Conservation (phyloP, 2,113 vertebrate genomes). For the Hucho hucho region DNA sequence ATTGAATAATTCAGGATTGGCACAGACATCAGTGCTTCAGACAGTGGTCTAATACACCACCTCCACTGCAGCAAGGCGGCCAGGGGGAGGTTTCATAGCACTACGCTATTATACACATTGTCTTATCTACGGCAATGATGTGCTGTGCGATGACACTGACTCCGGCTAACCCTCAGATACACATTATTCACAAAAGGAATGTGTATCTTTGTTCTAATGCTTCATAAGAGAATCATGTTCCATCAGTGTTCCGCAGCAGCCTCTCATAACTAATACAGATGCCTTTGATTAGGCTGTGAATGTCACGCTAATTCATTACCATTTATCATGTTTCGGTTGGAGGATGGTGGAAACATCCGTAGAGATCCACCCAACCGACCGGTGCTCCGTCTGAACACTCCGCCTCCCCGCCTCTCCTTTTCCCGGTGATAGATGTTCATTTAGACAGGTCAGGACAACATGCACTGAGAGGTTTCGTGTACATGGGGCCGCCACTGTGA, state of each 20-base stretch:
- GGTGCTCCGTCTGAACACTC: not conserved
- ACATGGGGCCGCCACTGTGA: constrained; percentile 45
- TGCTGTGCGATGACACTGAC: not conserved
- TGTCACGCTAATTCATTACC: not conserved
- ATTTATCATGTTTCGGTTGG: not conserved
- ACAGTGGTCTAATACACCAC: too few species aligned
- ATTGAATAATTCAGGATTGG: constrained; percentile 44
- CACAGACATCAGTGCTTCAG: constrained; percentile 23
- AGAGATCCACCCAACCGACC: not conserved
- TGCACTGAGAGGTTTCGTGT: constrained; percentile 16
- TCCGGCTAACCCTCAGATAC: not conserved
- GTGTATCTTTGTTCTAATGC: not conserved
- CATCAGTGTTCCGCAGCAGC: not conserved
- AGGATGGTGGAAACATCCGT: not conserved
- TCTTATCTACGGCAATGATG: not conserved
- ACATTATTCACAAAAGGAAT: not conserved
- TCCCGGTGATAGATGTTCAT: constrained; percentile 31
- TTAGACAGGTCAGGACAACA: constrained; percentile 47
- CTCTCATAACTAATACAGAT: not conserved
- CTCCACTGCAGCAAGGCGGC: not conserved
- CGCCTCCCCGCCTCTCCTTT: not conserved
- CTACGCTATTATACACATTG: not conserved
- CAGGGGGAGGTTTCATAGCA: not conserved
- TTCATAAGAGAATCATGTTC: not conserved
- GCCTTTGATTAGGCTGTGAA: not conserved